Conservation (phyloP, 2,797 vertebrate species). For the Heliangelus exortis region DNA sequence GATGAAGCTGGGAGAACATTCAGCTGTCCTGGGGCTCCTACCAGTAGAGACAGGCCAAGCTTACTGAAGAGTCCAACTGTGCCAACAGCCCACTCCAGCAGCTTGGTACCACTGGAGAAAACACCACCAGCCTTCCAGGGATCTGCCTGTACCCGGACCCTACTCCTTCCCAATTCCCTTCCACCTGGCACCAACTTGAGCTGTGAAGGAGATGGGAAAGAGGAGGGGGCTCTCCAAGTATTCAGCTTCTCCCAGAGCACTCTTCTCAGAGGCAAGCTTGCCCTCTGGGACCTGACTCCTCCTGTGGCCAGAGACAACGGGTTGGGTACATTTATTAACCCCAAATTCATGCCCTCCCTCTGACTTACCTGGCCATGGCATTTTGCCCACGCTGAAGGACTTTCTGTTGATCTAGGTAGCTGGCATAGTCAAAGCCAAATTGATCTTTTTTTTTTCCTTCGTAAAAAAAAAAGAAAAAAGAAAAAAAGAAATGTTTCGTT, state of each 20-base stretch:
- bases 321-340: slow-evolving; percentile 3
- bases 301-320: slow-evolving; percentile 1
- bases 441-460: background rate
- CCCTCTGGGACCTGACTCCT: background rate
- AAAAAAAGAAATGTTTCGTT: background rate
- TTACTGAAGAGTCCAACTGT: slow-evolving; percentile 81
- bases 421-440: slow-evolving; percentile 52
- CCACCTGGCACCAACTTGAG: background rate
- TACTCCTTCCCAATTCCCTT: background rate
- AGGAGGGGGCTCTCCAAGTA: background rate
- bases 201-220: background rate
- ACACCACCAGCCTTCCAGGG: slow-evolving; percentile 42
- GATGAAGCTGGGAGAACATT: slow-evolving; percentile 95
- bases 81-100: background rate
- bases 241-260: background rate
- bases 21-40: slow-evolving; percentile 93
- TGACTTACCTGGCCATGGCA: background rate
- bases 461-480: too few species aligned
- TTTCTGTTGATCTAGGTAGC: slow-evolving; percentile 32
- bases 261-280: background rate
- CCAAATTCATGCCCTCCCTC: background rate
- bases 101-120: slow-evolving; percentile 6
- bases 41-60: slow-evolving; percentile 95
- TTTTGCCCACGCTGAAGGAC: background rate
- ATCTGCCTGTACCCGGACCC: slow-evolving; percentile 18